These are phyloP conservation scores for Chymomyza costata DNA, from an alignment of 1,140 invertebrate genomes.

Conservation along the genomic window DNA sequence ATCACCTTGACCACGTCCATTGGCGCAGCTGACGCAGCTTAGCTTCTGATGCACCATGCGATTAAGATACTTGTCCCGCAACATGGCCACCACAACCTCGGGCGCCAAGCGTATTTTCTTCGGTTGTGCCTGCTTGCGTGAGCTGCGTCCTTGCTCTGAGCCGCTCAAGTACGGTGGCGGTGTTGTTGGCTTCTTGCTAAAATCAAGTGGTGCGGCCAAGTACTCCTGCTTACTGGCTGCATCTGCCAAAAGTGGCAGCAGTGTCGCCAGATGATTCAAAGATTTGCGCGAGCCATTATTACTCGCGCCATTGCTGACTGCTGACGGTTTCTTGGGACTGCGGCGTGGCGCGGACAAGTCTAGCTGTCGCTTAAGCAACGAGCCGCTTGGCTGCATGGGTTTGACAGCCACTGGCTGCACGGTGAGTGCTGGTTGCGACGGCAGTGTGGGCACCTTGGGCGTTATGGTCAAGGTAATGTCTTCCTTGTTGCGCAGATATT, in stretches of 20 bases:
- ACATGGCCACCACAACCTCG: slow-evolving; percentile 52
- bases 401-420: slow-evolving; percentile 6
- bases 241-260: slow-evolving; percentile 63
- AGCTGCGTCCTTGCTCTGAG: slow-evolving; percentile 39
- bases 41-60: slow-evolving; percentile 55
- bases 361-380: slow-evolving; percentile 58
- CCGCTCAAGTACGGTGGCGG: neutral
- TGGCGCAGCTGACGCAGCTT: slow-evolving; percentile 44
- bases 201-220: slow-evolving; percentile 58
- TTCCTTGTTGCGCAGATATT: slow-evolving; percentile 73
- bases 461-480: slow-evolving; percentile 71
- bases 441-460: slow-evolving; percentile 36
- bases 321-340: slow-evolving; percentile 50
- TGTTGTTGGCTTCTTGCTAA: slow-evolving; percentile 51
- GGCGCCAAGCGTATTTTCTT: slow-evolving; percentile 70
- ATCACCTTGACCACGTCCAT: slow-evolving; percentile 17
- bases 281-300: slow-evolving; percentile 52
- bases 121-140: slow-evolving; percentile 74
- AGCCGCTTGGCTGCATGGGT: slow-evolving; percentile 25
- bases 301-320: slow-evolving; percentile 9
- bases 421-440: slow-evolving; percentile 9
- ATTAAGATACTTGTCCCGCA: slow-evolving; percentile 71
- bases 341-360: slow-evolving; percentile 47
- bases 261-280: slow-evolving; percentile 58
- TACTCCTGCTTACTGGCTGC: slow-evolving; percentile 69